Conservation (phyloP, 2,113 vertebrate species). For the Clarias batrachus region DNA sequence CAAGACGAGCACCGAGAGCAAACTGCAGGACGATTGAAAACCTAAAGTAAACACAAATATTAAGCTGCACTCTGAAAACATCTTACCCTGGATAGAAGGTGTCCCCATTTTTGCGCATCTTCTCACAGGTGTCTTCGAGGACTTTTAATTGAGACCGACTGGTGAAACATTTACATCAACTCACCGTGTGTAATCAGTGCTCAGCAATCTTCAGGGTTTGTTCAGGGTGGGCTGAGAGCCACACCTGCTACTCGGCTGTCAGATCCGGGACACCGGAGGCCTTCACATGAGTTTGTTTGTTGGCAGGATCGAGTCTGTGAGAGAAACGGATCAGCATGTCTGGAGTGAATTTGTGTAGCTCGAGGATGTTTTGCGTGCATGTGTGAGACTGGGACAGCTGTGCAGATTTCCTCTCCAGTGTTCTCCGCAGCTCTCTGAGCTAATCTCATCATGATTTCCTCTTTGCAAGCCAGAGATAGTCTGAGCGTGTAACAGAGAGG, state of each 20-base stretch:
- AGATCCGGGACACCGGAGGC: neutral
- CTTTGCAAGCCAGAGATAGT: neutral
- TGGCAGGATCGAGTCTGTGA: neutral
- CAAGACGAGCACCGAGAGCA: neutral
- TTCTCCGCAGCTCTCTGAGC: conserved; percentile 9
- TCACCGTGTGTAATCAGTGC: neutral
- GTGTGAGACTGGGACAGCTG: conserved; percentile 8
- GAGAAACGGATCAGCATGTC: neutral
- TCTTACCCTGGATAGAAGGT: neutral
- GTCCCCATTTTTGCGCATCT: neutral
- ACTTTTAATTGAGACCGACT: conserved; percentile 3
- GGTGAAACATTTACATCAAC: neutral
- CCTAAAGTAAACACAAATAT: neutral
- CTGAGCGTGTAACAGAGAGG: neutral
- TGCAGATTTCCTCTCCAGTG: neutral
- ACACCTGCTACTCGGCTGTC: neutral
- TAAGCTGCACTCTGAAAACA: neutral
- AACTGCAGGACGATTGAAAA: neutral
- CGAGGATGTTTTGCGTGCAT: conserved; percentile 30
- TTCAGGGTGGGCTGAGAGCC: neutral
- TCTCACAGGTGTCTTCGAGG: neutral
- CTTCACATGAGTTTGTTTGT: conserved; percentile 4
- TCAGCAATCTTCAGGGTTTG: conserved; percentile 4
- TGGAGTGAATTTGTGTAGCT: neutral
- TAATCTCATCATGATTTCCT: conserved; percentile 21